Evolutionary conservation across 2,113 vertebrate genomes (phyloP), one percentile per base, ranked within the genome.

Genomic region (Madoqua kirkii): DNA sequence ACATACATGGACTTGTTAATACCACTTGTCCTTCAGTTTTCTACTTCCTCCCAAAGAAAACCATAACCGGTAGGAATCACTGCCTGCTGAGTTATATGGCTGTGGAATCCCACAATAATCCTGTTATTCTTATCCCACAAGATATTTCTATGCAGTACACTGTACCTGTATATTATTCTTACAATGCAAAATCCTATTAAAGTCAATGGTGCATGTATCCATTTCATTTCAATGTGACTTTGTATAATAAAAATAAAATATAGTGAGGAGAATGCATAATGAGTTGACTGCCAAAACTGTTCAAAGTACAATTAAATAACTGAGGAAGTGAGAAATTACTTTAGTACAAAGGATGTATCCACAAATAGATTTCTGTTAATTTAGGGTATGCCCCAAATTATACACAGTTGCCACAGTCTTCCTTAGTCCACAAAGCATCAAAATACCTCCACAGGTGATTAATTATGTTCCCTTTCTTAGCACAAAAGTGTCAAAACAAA

Each of bases 171-270:
- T 98, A 97, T 98, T 98, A 97, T 96, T 98, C 89, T 98, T 98
- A 93, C 97, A 98, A 93, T 97, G 92, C 89, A 92, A 98, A 98
- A 97, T 96, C 82, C 1, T 95, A 98, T 98, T 98, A 98, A 99
- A 98, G 79, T 97, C 98, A 98, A 67, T 97, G 98, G 95, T 98
- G 98, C 98, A 93, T 98, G 97, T 97, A 98, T 98, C 97, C 96
- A 96, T 97, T 97, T 98, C 96, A 95, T 95, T 98, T 98, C 98
- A 98, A 98, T 98, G 98, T 98, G 98, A 99, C 98, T 98, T 99
- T 99, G 98, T 97, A 91, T 96, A 97, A 97, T 98, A 98, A 98
- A 98, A 98, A 98, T 93, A 97, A 83, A 97, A 91, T 96, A 97
- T 9, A 97, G 95, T 97, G 95, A 98, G 96, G 90, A 86, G 95